Conservation (phyloP, 1,140 invertebrate species). For the Hylaeus anthracinus region DNA sequence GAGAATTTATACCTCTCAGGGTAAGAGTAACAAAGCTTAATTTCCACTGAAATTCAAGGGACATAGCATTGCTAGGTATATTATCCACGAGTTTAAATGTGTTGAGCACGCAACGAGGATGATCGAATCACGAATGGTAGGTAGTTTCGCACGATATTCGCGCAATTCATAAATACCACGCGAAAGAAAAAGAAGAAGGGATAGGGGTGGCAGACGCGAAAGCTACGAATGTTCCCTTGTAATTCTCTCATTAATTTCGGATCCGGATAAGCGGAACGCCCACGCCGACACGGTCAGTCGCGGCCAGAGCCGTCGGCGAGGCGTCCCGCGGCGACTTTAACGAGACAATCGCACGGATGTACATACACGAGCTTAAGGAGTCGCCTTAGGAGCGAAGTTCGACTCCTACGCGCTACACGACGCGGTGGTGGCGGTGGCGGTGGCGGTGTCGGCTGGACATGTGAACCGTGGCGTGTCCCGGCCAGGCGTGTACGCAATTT, state of each 20-base stretch:
- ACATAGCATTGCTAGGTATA: too few relatives aligned
- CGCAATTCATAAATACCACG: neutral
- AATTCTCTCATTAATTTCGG: conserved; percentile 45
- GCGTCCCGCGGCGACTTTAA: conserved; percentile 71
- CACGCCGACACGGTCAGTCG: neutral
- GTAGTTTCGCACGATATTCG: too few relatives aligned
- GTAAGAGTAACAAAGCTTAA: neutral
- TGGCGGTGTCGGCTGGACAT: conserved; percentile 53
- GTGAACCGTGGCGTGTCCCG: conserved; percentile 69
- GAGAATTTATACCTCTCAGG: neutral
- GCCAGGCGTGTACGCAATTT: conserved; percentile 77
- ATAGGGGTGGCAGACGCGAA: neutral
- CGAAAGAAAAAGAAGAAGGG: too few relatives aligned
- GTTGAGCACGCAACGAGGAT: too few relatives aligned
- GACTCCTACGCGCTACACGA: conserved; percentile 68
- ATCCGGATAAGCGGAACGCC: conserved; percentile 25
- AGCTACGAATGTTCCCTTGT: conserved; percentile 22
- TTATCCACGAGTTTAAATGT: too few relatives aligned
- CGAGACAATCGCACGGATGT: conserved; percentile 70
- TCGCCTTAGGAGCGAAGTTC: conserved; percentile 55
- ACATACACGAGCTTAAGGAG: conserved; percentile 57
- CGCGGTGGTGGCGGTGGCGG: conserved; percentile 28
- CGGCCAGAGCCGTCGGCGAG: conserved; percentile 16
- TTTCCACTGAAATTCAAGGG: too few relatives aligned
- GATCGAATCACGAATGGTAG: too few relatives aligned